Base-by-base conservation (phyloP, 2,113 vertebrate genomes). In the Lampris incognitus region DNA sequence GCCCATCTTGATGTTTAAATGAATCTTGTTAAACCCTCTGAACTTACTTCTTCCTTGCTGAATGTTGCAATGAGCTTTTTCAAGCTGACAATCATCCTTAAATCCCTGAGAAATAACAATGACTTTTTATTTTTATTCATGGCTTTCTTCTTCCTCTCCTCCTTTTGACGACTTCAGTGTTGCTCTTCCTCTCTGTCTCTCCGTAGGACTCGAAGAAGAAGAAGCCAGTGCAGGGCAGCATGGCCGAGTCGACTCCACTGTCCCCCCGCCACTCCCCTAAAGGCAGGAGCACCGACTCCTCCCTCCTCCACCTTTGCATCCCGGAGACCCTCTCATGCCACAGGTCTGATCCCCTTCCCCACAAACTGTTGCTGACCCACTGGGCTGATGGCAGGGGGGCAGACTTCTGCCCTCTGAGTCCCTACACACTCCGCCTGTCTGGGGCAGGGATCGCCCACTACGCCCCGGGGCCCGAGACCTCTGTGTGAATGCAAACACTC, bases 391-490 rank as follows among this genome's bases (percentile, higher is more conserved):
- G 83, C 57, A 92, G 91, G 11, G 36, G 92, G 65, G 74, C 86
- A 72, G 94, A 96, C 90, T 87, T 91, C 88, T 84, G 90, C 76
- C 88, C 91, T 62, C 94, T 95, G 86, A 94, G 94, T 66, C 93
- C 95, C 77, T 88, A 92, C 57, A 89, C 85, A 88, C 86, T 80
- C 77, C 88, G 90, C 75, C 92, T 73, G 48, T 93, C 96, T 41
- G 91, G 93, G 83, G 84, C 88, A 1, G 86, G 92, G 40, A 94
- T 92, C 54, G 83, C 82, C 84, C 93, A 88, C 91, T 87, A 81
- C 63, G 90, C 94, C 88, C 92, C 95, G 42, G 95, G 94, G 84
- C 93, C 95, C 69, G 96, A 97, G 94, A 96, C 96, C 3, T 94
- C 95, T 0, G 95, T 97, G 74, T 93, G 88, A 92, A 83, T 75